These are phyloP conservation scores for Pocillopora verrucosa DNA, from an alignment of 64 coral and sea anemone species.

Conservation along the genomic window DNA sequence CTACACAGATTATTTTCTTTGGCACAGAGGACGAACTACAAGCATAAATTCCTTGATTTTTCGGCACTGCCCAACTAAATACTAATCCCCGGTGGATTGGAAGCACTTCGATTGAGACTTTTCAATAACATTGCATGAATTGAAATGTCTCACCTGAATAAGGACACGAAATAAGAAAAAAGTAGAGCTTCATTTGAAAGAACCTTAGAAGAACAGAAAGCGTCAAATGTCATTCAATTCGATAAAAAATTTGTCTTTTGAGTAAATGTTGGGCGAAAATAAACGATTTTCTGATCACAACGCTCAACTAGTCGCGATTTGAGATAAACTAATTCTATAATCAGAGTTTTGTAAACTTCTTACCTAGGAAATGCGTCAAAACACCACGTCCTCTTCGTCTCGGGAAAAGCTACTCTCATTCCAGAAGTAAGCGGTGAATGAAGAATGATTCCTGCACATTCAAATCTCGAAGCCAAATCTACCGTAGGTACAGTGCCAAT, in stretches of 20 bases:
- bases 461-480: conserved; percentile 96
- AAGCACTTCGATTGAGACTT: too few species aligned
- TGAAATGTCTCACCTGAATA: too few species aligned
- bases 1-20: too few species aligned
- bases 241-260: too few species aligned
- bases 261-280: too few species aligned
- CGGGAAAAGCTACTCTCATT: conserved; percentile 98
- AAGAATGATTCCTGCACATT: conserved; percentile 93
- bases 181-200: not conserved
- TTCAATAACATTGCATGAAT: too few species aligned
- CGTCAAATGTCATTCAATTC: not conserved
- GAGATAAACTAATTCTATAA: not conserved
- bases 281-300: too few species aligned
- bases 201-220: not conserved
- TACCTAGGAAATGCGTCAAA: conserved; percentile 99
- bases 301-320: not conserved
- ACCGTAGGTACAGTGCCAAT: conserved; percentile 97
- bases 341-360: conserved; percentile 12
- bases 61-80: too few species aligned
- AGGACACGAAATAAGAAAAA: too few species aligned
- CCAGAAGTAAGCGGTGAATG: conserved; percentile 97
- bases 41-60: too few species aligned
- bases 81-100: too few species aligned
- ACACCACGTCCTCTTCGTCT: conserved; percentile 98
- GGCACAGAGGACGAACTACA: too few species aligned